Percentiles rank a stretch among this genome's conserved stretches.
Evolutionary conservation across 2,888 invertebrate species (phyloP).

Genomic region (Melinaea menophilus): DNA sequence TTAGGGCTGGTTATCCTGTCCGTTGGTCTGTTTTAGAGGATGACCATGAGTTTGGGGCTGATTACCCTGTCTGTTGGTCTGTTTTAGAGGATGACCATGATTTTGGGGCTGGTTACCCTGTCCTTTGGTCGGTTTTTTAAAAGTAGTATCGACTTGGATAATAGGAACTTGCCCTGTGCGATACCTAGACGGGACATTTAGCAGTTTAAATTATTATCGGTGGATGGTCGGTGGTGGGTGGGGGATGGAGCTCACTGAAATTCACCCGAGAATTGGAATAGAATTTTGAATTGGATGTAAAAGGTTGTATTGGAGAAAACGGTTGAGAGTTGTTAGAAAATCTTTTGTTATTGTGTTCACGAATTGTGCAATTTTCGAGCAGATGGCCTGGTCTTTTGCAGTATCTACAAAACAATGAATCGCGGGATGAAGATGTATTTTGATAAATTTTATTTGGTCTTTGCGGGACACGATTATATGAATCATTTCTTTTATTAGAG

Average conservation of each 20-base stretch:
- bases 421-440: conserved; percentile 3
- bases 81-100: conserved; percentile 1
- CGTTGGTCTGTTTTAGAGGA: not conserved
- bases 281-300: not conserved
- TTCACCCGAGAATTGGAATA: conserved; percentile 4
- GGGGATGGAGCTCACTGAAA: not conserved
- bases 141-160: conserved; percentile 3
- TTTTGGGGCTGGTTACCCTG: conserved; percentile 14
- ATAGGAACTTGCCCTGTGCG: conserved; percentile 8
- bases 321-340: conserved; percentile 7
- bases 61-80: conserved; percentile 10
- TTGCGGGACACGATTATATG: not conserved
- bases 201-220: conserved; percentile 8
- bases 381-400: conserved; percentile 10
- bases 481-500: not conserved
- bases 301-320: conserved; percentile 5
- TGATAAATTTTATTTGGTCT: conserved; percentile 6
- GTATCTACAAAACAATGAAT: conserved; percentile 8
- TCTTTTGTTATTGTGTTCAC: conserved; percentile 12
- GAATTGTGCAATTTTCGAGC: conserved; percentile 12
- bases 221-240: too few relatives aligned
- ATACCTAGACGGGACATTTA: conserved; percentile 8
- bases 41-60: conserved; percentile 13
- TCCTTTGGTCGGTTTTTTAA: conserved; percentile 6
- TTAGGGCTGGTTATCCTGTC: conserved; percentile 11